Base-by-base conservation (phyloP, 1,140 invertebrate species). In the Drosophila mayri region DNA sequence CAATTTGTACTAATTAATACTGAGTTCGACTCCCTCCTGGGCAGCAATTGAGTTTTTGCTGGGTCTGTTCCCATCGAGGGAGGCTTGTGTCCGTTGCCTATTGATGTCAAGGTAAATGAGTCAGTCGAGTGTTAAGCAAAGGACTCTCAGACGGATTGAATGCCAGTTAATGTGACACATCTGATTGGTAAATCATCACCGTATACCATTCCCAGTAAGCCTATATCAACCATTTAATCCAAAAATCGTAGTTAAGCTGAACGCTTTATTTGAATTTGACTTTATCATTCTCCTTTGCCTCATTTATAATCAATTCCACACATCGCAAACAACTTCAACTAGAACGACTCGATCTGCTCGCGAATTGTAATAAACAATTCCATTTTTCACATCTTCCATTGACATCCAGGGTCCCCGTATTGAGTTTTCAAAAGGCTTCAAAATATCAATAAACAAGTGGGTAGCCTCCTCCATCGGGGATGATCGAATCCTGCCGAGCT, bases 1-100 rank as follows among this genome's bases (percentile, higher is more conserved):
- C 76, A 83, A 83, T 87, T 88, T 83, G 72, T 84, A 74, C 84
- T 77, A 88, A 87, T 87, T 87, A 88, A 88, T 67, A 65, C 64
- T 52, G 57, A 83, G 70, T 74, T 83, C 71, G 65, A 72, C 66
- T 49, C 65, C 65, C 68, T 38, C 22, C 65, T 40, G 68, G 37
- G 41, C 63, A 49, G 28, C 50, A 47, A 59, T 72, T 41, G 65
- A 41, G 68, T 72, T 70, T 49, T 47, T 47, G 28, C 37, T 38
- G 38, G 18, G 30, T 12, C 12, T 52, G 11, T 54, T 71, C 18
- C 46, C 22, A 38, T 44, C 22, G 28, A 72, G 37, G 50, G 28
- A 30, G 28, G 28, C 28, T 30, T 38, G 22, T 10, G 20, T 30
- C 44, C 8, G 66, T 16, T 16, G 44, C 20, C 37, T 30, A 67